Evolutionary conservation across 2,888 invertebrate genomes (phyloP), one percentile per base, ranked within the genome.

Genomic region (Torymus aiolomorphi): DNA sequence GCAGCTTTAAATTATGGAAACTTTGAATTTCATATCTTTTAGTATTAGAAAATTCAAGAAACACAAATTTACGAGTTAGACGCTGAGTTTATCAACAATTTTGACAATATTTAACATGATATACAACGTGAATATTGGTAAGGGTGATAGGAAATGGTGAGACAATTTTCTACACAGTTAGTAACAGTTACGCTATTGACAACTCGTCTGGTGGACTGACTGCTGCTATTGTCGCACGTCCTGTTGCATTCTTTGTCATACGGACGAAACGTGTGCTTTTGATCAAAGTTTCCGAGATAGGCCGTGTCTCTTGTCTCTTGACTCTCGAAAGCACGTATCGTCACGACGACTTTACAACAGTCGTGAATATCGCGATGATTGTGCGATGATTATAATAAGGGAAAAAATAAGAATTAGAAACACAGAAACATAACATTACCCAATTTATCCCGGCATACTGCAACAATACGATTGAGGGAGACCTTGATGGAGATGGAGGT

Each of bases 121-220:
- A 31, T 65, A 71, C 56, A 73, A 67, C 42, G 52, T 72, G 71
- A 42, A 72, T 79, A 77, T 72, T 65, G 70, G 57, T 70, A 69
- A 76, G 59, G 80, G 78, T 81, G 80, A 79, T 74, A 71, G 82
- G 81, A 81, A 84, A 83, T 71, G 61, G 71, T 74, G 74, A 74
- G 57, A 77, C 16, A 82, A 74, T 79, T 84, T 83, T 87, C 88
- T 87, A 86, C 85, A 87, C 84, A 86, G 86, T 85, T 86, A 86
- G 84, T 87, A 86, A 86, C 86, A 84, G 85, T 84, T 88, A 87
- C 84, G 85, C 85, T 88, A 89, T 89, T 87, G 88, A 89, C 87
- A 89, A 90, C 89, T 89, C 87, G 89, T 89, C 89, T 90, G 90
- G 90, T 90, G 90, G 89, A 90, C 88, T 90, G 89, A 89, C 89